A percentile compares a stretch with the other conserved stretches of the same genome.
Evolutionary conservation across 2,113 vertebrate species (phyloP).

Genomic region (Marcusenius ussheri): DNA sequence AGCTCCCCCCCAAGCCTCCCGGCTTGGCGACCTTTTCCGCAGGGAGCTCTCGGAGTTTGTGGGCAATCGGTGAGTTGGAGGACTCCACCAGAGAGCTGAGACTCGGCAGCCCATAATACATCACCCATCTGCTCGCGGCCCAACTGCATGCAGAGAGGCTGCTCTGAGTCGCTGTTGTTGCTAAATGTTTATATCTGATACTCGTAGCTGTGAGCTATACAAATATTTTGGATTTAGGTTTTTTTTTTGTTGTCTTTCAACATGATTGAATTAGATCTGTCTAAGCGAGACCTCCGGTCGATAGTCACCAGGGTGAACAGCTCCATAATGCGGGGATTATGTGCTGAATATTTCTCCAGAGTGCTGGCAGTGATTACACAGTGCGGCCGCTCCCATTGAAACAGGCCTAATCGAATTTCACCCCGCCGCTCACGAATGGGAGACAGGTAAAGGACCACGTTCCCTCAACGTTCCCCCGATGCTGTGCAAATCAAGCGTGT

Average conservation of each 20-base stretch:
- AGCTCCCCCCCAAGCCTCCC: background rate
- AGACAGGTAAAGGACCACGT: background rate
- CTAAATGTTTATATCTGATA: background rate
- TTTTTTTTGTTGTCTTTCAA: constrained; percentile 6
- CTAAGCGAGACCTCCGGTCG: background rate
- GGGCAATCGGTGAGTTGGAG: background rate
- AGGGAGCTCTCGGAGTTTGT: background rate
- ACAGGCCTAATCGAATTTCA: background rate
- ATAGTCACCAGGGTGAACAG: background rate
- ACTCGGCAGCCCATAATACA: background rate
- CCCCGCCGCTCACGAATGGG: background rate
- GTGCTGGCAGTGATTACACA: background rate
- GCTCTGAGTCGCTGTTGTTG: background rate
- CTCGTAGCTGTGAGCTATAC: background rate
- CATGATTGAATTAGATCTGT: constrained; percentile 6
- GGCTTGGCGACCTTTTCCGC: background rate
- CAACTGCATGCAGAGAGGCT: background rate
- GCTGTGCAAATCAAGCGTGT: background rate
- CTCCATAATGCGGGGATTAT: background rate
- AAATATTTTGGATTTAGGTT: background rate
- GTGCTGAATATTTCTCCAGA: constrained; percentile 1
- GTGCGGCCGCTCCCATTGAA: background rate
- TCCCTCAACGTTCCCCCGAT: background rate
- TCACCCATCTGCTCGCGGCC: background rate
- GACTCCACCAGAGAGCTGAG: background rate